phyloP scores from a whole-genome alignment of 2,797 vertebrate species.

The Malacoctenus gilli region DNA sequence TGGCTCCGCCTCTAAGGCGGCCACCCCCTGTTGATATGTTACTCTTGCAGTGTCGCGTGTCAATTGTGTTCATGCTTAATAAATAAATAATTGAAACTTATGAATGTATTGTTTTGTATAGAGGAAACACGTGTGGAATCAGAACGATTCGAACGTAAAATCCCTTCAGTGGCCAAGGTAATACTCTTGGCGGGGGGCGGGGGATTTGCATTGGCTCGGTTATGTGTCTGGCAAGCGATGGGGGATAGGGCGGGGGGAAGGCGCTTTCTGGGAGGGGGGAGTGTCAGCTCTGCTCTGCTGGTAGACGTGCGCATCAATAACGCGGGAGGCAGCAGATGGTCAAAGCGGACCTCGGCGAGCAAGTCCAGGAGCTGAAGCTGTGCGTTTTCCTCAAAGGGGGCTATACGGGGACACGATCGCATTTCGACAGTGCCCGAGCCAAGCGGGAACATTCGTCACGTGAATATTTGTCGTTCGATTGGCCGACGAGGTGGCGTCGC shows the following conservation, averaged over 20 bases:
- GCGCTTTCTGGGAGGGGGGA: conserved; percentile 42
- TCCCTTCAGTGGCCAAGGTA: conserved; percentile 22
- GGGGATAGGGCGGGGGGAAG: conserved; percentile 10
- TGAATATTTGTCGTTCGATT: neutral
- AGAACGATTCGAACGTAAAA: no score
- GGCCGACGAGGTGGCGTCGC: neutral
- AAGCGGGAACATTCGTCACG: conserved; percentile 26
- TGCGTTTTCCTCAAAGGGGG: conserved; percentile 35
- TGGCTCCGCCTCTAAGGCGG: no score
- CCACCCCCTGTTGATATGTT: no score
- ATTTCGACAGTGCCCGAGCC: conserved; percentile 2
- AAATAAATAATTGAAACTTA: no score
- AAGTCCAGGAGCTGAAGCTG: conserved; percentile 44
- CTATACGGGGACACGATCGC: conserved; percentile 37
- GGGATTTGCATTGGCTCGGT: conserved; percentile 34
- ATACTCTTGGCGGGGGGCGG: conserved; percentile 34
- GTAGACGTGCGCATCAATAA: conserved; percentile 36
- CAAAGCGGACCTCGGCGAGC: conserved; percentile 44
- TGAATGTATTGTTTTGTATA: no score
- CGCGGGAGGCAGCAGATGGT: conserved; percentile 54
- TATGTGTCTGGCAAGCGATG: conserved; percentile 32
- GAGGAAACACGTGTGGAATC: no score
- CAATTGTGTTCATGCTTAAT: no score
- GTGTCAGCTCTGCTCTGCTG: conserved; percentile 24
- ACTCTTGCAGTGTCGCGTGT: no score